phyloP scores from a whole-genome alignment of 1,140 invertebrate species.

The Globodera rostochiensis region DNA sequence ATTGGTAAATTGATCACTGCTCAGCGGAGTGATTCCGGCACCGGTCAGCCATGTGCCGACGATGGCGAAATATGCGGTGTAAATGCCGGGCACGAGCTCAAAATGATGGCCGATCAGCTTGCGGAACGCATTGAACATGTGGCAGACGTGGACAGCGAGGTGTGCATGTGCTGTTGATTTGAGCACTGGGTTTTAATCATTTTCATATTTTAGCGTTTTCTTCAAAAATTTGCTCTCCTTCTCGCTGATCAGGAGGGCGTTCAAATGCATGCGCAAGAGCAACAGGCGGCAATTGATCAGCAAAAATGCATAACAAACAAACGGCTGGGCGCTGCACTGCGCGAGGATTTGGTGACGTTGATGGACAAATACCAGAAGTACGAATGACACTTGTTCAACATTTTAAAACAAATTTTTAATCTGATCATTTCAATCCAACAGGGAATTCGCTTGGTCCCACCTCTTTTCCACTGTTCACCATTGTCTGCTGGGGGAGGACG shows the following conservation, averaged over 20 bases:
- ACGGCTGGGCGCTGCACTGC: constrained; percentile 7
- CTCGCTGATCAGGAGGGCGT: constrained; percentile 14
- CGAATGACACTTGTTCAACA: background rate
- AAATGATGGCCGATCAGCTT: constrained; percentile 20
- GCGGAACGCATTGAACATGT: constrained; percentile 29
- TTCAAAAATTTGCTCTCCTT: background rate
- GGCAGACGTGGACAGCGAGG: constrained; percentile 10
- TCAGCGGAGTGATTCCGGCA: background rate
- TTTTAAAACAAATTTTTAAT: background rate
- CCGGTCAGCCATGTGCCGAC: background rate
- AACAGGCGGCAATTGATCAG: background rate
- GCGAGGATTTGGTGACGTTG: background rate
- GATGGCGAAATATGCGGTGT: constrained; percentile 6
- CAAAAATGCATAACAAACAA: background rate
- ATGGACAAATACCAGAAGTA: too few relatives aligned
- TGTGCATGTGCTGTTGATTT: background rate
- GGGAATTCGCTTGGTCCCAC: constrained; percentile 23
- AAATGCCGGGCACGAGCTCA: background rate
- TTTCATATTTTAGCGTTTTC: constrained; percentile 20
- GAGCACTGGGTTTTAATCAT: background rate
- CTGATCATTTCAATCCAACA: constrained; percentile 18
- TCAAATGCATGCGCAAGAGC: constrained; percentile 1
- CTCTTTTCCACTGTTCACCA: constrained; percentile 16
- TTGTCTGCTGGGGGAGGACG: constrained; percentile 12
- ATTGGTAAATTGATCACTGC: constrained; percentile 24